These are phyloP conservation scores for Proisotoma minuta DNA, from an alignment of 2,888 invertebrate species.

Conservation along the genomic window DNA sequence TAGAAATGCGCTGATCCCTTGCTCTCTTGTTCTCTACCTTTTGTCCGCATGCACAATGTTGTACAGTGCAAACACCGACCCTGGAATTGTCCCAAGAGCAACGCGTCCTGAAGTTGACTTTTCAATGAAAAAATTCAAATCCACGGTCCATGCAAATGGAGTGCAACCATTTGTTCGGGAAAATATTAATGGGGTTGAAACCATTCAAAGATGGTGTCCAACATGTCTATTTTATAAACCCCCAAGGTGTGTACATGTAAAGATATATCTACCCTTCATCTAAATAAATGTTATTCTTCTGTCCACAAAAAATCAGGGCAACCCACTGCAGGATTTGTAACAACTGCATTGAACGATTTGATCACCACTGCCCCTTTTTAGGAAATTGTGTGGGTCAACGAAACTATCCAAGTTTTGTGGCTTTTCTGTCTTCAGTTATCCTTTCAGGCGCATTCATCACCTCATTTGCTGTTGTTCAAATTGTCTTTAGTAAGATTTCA, in stretches of 20 bases:
- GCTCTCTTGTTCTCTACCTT: neutral
- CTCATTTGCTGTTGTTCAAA: too few species aligned
- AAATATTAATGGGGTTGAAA: constrained; percentile 2
- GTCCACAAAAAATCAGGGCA: too few species aligned
- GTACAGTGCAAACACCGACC: constrained; percentile 4
- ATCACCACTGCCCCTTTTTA: constrained; percentile 19
- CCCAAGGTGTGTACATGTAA: too few species aligned
- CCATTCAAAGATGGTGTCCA: constrained; percentile 3
- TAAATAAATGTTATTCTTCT: too few species aligned
- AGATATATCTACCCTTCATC: too few species aligned
- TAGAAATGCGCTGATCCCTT: too few species aligned
- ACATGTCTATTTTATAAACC: constrained; percentile 18
- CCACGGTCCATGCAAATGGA: neutral
- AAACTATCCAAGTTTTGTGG: constrained; percentile 12
- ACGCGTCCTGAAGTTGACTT: neutral
- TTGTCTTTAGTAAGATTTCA: constrained; percentile 7
- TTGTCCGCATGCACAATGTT: constrained; percentile 6
- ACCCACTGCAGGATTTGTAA: constrained; percentile 16
- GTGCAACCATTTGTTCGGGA: neutral
- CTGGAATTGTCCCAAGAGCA: constrained; percentile 17
- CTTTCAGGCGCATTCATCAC: neutral
- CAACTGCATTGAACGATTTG: constrained; percentile 15
- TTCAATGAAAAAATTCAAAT: neutral
- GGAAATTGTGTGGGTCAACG: constrained; percentile 20
- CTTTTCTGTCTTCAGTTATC: neutral